A percentile compares a stretch with the other conserved stretches of the same genome.
These are phyloP conservation scores for Paramisgurnus dabryanus DNA, from an alignment of 2,113 vertebrate species.

Conservation along the genomic window DNA sequence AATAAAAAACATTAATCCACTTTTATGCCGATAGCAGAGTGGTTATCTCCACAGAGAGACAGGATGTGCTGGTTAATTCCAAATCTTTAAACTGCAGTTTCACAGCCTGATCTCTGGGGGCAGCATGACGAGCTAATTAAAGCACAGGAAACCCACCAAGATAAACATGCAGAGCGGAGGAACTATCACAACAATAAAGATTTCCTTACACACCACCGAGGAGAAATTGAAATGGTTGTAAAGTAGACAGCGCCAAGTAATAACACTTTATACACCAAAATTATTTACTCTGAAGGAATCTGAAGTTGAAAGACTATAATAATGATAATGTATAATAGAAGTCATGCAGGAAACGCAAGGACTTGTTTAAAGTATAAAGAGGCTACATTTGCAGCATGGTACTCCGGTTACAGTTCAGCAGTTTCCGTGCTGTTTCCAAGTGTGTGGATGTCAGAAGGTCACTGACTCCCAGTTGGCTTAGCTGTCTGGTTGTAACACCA, in stretches of 20 bases:
- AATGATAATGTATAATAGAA: background rate
- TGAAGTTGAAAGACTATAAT: background rate
- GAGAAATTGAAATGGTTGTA: slow-evolving; percentile 3
- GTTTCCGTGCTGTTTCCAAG: slow-evolving; percentile 28
- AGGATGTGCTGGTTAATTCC: slow-evolving; percentile 75
- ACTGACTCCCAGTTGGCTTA: slow-evolving; percentile 39
- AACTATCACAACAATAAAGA: slow-evolving; percentile 62
- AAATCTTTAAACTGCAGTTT: slow-evolving; percentile 69
- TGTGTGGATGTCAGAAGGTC: slow-evolving; percentile 49
- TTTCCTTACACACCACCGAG: slow-evolving; percentile 58
- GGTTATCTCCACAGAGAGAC: slow-evolving; percentile 59
- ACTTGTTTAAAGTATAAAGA: slow-evolving; percentile 52
- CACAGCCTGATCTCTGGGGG: slow-evolving; percentile 70
- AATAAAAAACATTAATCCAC: slow-evolving; percentile 21
- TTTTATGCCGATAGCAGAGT: slow-evolving; percentile 33
- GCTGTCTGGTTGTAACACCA: slow-evolving; percentile 37
- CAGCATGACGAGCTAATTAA: slow-evolving; percentile 70
- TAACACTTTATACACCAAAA: background rate
- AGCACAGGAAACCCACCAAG: slow-evolving; percentile 72
- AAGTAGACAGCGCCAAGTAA: background rate
- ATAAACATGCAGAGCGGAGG: slow-evolving; percentile 69
- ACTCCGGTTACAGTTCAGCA: slow-evolving; percentile 34
- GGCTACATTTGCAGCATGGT: slow-evolving; percentile 23
- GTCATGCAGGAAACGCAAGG: slow-evolving; percentile 47
- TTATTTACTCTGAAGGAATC: background rate